Conservation (phyloP, 1,140 invertebrate species). For the Steinernema feltiae region DNA sequence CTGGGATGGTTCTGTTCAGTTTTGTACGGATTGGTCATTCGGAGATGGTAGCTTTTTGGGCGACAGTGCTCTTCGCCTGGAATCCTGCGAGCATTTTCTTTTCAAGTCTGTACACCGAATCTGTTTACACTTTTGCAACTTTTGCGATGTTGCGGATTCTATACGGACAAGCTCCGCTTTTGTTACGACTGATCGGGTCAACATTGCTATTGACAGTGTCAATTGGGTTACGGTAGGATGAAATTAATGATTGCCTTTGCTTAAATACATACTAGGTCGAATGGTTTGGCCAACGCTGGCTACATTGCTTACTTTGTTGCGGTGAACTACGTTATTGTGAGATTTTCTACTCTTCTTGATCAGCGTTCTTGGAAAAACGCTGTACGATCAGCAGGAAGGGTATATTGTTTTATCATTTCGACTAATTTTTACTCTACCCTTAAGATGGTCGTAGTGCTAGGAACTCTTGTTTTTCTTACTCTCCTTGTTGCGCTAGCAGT, state of each 20-base stretch:
- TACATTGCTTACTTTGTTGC: constrained; percentile 22
- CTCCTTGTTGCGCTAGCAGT: neutral
- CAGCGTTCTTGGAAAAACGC: no score
- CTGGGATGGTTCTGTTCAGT: constrained; percentile 16
- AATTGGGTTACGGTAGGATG: constrained; percentile 16
- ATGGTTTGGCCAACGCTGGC: constrained; percentile 30
- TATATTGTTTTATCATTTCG: no score
- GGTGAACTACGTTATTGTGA: neutral
- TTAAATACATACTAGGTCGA: constrained; percentile 25
- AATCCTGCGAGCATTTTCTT: constrained; percentile 38
- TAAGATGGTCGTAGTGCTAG: constrained; percentile 12
- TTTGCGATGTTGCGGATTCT: neutral
- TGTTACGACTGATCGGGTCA: neutral
- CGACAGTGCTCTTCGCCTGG: constrained; percentile 23
- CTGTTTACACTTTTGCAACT: neutral
- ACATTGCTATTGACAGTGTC: neutral
- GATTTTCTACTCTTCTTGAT: constrained; percentile 4
- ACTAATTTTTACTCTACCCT: no score
- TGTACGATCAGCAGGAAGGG: no score
- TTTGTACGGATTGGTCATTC: constrained; percentile 11
- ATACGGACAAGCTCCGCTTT: neutral
- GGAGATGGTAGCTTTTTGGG: constrained; percentile 17
- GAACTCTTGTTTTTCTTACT: neutral
- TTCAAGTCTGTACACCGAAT: constrained; percentile 30
- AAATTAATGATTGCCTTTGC: constrained; percentile 10